A percentile compares a stretch with the other conserved stretches of the same genome.
Conservation (phyloP, 1,140 invertebrate genomes). For the Gonatopus flavifemur region DNA sequence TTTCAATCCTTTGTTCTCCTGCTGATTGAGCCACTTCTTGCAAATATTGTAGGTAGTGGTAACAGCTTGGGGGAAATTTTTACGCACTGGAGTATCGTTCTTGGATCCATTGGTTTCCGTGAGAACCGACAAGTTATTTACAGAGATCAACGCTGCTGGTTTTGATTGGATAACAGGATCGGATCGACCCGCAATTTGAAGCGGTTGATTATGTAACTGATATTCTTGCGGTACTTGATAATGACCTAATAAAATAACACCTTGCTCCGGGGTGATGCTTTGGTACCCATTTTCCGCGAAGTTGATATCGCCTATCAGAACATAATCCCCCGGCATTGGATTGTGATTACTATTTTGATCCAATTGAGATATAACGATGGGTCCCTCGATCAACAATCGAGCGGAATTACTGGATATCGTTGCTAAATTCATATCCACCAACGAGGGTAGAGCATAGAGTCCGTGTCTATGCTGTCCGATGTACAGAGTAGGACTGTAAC, state of each 20-base stretch:
- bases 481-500: conserved; percentile 85
- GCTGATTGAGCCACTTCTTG: conserved; percentile 66
- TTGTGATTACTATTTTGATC: conserved; percentile 35
- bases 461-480: conserved; percentile 88
- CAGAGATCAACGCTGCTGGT: conserved; percentile 31
- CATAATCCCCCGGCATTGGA: conserved; percentile 31
- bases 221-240: conserved; percentile 71
- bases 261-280: conserved; percentile 29
- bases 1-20: conserved; percentile 71
- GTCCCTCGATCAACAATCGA: conserved; percentile 71
- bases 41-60: conserved; percentile 24
- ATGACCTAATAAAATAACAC: conserved; percentile 61
- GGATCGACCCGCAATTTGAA: conserved; percentile 62
- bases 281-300: conserved; percentile 32
- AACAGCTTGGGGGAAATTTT: conserved; percentile 32
- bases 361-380: conserved; percentile 51
- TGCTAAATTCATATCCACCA: conserved; percentile 82
- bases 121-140: conserved; percentile 21
- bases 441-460: conserved; percentile 86
- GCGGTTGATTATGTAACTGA: conserved; percentile 49
- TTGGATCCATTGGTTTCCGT: conserved; percentile 4
- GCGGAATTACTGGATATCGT: conserved; percentile 68
- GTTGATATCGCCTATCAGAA: conserved; percentile 19
- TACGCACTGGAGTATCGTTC: neutral
- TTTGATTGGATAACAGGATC: conserved; percentile 49